phyloP scores from a whole-genome alignment of 2,113 vertebrate species.

The Ahaetulla prasina region DNA sequence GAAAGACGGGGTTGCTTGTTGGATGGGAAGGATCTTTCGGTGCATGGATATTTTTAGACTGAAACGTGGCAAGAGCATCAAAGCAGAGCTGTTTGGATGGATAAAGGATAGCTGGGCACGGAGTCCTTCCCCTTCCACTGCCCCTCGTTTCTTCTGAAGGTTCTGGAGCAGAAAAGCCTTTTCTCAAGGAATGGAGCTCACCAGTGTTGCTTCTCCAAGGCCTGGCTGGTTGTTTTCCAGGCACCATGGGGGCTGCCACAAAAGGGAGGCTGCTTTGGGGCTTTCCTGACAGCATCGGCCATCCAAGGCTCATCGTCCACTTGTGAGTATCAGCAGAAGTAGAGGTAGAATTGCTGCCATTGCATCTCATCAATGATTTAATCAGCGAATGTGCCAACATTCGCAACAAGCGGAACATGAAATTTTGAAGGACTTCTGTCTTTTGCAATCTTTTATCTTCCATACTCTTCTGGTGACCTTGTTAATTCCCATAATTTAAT shows the following conservation, averaged over 20 bases:
- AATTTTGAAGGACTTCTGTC: constrained; percentile 59
- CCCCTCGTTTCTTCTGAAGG: constrained; percentile 21
- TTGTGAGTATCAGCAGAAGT: constrained; percentile 62
- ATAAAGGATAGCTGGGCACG: constrained; percentile 12
- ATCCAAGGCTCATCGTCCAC: accelerated
- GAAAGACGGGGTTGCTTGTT: not conserved
- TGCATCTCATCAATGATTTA: constrained; percentile 14
- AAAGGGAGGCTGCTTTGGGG: constrained; percentile 30
- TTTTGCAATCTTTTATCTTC: constrained; percentile 46
- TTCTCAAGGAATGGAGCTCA: constrained; percentile 49
- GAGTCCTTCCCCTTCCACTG: constrained; percentile 20
- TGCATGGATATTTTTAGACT: not conserved
- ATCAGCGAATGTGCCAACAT: constrained; percentile 62
- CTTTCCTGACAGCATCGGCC: constrained; percentile 49
- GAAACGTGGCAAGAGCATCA: not conserved
- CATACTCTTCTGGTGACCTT: constrained; percentile 45
- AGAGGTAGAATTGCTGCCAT: constrained; percentile 13
- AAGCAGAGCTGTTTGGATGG: not conserved
- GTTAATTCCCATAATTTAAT: constrained; percentile 47
- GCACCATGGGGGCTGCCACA: constrained; percentile 33
- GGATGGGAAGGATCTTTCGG: accelerated
- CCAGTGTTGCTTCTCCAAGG: constrained; percentile 33
- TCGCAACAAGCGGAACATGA: constrained; percentile 51
- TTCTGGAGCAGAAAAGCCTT: constrained; percentile 37
- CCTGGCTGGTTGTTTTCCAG: constrained; percentile 47